phyloP scores from a whole-genome alignment of 2,888 invertebrate species.

The Sarcophaga subvicina region DNA sequence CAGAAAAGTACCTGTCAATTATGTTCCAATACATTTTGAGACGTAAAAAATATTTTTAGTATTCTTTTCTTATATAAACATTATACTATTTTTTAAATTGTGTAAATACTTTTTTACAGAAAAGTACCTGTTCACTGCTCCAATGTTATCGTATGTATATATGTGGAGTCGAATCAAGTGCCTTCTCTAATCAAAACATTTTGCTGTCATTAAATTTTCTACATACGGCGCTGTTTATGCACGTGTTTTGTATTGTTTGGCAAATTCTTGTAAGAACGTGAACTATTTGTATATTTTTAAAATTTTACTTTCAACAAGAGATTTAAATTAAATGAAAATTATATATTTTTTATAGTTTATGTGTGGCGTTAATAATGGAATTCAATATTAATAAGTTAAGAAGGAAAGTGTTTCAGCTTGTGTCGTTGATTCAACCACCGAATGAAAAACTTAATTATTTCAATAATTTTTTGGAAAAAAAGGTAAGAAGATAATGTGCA shows the following conservation, averaged over 20 bases:
- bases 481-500: constrained; percentile 66
- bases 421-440: constrained; percentile 63
- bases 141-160: too few species aligned
- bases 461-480: constrained; percentile 74
- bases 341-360: background rate
- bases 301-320: background rate
- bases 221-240: constrained; percentile 17
- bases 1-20: too few species aligned
- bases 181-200: too few species aligned
- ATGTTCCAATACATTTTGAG: too few species aligned
- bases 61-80: too few species aligned
- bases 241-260: constrained; percentile 55
- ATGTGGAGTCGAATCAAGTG: too few species aligned
- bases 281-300: background rate
- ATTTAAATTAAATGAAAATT: background rate
- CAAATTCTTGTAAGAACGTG: background rate
- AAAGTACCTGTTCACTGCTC: too few species aligned
- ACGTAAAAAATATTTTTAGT: too few species aligned
- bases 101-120: too few species aligned
- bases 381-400: constrained; percentile 76
- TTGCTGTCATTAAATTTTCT: background rate
- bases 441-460: constrained; percentile 70
- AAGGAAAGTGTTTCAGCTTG: constrained; percentile 73
- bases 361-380: constrained; percentile 73
- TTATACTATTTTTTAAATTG: too few species aligned